A percentile compares a stretch with the other conserved stretches of the same genome.
Evolutionary conservation across 2,888 invertebrate genomes (phyloP).

Genomic region (Heliconius ismenius): DNA sequence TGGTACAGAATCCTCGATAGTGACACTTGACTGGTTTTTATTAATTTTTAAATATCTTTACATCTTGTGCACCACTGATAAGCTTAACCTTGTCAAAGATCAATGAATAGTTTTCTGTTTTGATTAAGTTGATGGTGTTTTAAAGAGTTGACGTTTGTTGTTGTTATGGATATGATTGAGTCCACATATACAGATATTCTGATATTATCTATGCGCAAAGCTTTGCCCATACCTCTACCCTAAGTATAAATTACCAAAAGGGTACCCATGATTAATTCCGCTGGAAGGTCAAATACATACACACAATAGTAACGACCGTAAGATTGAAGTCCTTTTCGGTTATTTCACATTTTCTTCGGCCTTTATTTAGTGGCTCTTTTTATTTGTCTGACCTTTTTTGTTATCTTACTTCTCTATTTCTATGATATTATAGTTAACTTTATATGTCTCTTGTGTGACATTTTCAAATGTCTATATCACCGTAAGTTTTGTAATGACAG

Average conservation of each 20-base stretch:
- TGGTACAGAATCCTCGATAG: too few species aligned
- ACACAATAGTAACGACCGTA: constrained; percentile 34
- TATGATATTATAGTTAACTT: constrained; percentile 23
- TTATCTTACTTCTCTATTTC: constrained; percentile 22
- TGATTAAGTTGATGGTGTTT: too few species aligned
- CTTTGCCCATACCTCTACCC: constrained; percentile 4
- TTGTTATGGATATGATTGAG: neutral
- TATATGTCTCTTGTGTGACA: neutral
- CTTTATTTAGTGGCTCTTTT: constrained; percentile 34
- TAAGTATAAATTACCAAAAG: constrained; percentile 27
- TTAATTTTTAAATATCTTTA: too few species aligned
- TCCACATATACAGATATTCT: constrained; percentile 6
- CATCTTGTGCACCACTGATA: too few species aligned
- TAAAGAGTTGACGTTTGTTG: neutral
- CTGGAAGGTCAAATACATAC: constrained; percentile 32
- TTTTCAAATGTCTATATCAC: neutral
- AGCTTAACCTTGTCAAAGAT: too few species aligned
- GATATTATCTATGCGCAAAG: neutral
- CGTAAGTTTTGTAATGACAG: neutral
- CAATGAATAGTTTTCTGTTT: too few species aligned
- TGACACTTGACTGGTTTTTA: too few species aligned
- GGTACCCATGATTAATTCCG: constrained; percentile 35
- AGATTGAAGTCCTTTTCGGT: constrained; percentile 33
- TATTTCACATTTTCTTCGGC: constrained; percentile 31
- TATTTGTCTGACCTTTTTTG: constrained; percentile 27